These are phyloP conservation scores for Drosophila conformis DNA, from an alignment of 2,888 invertebrate genomes.

Conservation along the genomic window DNA sequence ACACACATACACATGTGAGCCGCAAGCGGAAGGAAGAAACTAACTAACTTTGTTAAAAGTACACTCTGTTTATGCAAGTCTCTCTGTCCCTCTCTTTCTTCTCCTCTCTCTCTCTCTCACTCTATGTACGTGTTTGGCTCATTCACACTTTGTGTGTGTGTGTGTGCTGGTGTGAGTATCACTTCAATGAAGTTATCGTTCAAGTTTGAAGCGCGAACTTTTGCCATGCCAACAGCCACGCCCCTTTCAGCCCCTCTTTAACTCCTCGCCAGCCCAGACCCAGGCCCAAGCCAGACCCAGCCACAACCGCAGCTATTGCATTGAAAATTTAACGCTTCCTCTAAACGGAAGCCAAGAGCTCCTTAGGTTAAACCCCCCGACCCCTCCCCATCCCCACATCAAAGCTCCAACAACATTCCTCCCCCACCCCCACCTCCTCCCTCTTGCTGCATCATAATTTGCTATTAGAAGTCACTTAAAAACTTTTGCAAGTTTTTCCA, in stretches of 20 bases:
- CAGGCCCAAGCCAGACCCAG: background rate
- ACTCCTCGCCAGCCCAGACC: background rate
- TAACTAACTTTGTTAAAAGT: constrained; percentile 79
- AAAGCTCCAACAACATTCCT: background rate
- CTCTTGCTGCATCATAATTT: constrained; percentile 70
- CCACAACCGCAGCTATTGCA: constrained; percentile 54
- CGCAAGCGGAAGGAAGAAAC: constrained; percentile 74
- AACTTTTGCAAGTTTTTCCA: constrained; percentile 75
- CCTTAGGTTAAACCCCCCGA: background rate
- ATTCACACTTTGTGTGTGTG: constrained; percentile 15
- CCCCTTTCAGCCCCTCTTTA: constrained; percentile 21
- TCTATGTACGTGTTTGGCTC: constrained; percentile 9
- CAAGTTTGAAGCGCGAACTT: constrained; percentile 80
- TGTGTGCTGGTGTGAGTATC: constrained; percentile 40
- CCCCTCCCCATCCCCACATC: background rate
- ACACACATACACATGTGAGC: constrained; percentile 10
- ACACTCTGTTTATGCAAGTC: constrained; percentile 51
- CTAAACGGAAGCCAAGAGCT: constrained; percentile 46
- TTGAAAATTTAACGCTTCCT: constrained; percentile 65
- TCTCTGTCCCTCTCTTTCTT: constrained; percentile 2
- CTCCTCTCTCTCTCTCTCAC: constrained; percentile 5
- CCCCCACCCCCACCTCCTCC: no score
- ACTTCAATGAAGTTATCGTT: constrained; percentile 78
- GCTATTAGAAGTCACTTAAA: constrained; percentile 79
- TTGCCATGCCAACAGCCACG: constrained; percentile 51